These are phyloP conservation scores for Trichopoda pennipes DNA, from an alignment of 2,888 invertebrate species.

Conservation along the genomic window DNA sequence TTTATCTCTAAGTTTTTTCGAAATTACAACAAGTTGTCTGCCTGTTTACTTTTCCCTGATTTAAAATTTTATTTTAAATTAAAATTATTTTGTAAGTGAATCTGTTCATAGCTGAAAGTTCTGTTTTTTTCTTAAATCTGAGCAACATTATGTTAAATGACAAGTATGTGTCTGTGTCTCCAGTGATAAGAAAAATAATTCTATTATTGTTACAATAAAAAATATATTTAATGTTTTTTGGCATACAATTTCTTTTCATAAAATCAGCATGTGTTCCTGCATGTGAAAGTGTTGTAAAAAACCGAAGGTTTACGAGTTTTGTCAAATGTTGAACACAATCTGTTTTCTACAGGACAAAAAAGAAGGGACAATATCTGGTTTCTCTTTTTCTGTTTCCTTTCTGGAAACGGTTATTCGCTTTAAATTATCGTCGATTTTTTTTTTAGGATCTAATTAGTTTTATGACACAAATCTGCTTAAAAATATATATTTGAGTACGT, in stretches of 20 bases:
- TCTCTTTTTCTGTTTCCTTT: background rate
- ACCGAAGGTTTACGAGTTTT: slow-evolving; percentile 52
- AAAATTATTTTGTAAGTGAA: background rate
- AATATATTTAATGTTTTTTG: slow-evolving; percentile 49
- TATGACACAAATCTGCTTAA: slow-evolving; percentile 67
- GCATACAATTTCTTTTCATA: slow-evolving; percentile 72
- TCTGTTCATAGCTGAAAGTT: background rate
- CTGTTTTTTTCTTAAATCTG: slow-evolving; percentile 33
- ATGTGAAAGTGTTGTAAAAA: slow-evolving; percentile 73
- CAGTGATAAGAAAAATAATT: slow-evolving; percentile 69
- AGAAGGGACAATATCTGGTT: slow-evolving; percentile 34
- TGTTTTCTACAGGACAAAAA: slow-evolving; percentile 49
- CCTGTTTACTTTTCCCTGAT: background rate
- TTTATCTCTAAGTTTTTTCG: no score
- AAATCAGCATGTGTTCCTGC: slow-evolving; percentile 80
- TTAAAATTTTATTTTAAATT: background rate
- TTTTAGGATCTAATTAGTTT: slow-evolving; percentile 67
- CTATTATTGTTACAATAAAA: slow-evolving; percentile 59
- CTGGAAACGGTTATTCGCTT: background rate
- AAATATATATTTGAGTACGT: slow-evolving; percentile 29
- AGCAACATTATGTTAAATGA: slow-evolving; percentile 69
- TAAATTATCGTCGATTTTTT: slow-evolving; percentile 48
- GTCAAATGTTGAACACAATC: slow-evolving; percentile 66
- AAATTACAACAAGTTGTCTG: background rate
- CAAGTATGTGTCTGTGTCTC: slow-evolving; percentile 62